Conservation (phyloP, 2,113 vertebrate genomes). For the Rhabdomys dilectus region DNA sequence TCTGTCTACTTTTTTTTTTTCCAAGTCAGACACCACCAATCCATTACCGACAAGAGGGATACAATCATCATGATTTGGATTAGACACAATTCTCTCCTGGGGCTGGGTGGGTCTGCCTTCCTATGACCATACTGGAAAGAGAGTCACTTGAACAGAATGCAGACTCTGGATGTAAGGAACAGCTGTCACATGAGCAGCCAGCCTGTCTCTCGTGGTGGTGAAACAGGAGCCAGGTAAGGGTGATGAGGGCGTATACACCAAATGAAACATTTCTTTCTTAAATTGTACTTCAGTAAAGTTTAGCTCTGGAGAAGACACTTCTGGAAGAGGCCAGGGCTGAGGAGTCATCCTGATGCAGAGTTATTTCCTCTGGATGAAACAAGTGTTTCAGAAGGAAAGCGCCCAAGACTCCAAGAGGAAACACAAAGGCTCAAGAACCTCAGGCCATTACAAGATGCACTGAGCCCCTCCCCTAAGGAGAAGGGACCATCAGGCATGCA, state of each 20-base stretch:
- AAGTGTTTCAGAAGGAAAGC: neutral
- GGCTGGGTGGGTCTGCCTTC: neutral
- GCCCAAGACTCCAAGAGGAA: neutral
- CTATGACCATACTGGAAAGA: neutral
- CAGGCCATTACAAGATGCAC: neutral
- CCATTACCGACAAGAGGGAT: neutral
- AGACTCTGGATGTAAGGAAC: neutral
- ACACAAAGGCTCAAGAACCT: neutral
- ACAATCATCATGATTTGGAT: neutral
- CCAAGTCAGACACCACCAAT: neutral
- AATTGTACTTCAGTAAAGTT: neutral
- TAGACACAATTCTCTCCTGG: neutral
- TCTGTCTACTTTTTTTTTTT: neutral
- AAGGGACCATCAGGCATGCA: neutral
- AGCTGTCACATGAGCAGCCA: neutral
- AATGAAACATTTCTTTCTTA: conserved; percentile 12
- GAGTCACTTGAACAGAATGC: neutral
- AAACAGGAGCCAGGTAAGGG: neutral
- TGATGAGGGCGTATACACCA: neutral
- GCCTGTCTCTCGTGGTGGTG: neutral
- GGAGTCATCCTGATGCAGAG: no score
- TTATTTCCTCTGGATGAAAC: neutral
- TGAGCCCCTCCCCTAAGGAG: neutral
- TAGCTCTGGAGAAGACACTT: neutral
- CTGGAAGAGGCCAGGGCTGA: conserved; percentile 15